phyloP scores from a whole-genome alignment of 2,888 invertebrate species.

The Oithona nana region DNA sequence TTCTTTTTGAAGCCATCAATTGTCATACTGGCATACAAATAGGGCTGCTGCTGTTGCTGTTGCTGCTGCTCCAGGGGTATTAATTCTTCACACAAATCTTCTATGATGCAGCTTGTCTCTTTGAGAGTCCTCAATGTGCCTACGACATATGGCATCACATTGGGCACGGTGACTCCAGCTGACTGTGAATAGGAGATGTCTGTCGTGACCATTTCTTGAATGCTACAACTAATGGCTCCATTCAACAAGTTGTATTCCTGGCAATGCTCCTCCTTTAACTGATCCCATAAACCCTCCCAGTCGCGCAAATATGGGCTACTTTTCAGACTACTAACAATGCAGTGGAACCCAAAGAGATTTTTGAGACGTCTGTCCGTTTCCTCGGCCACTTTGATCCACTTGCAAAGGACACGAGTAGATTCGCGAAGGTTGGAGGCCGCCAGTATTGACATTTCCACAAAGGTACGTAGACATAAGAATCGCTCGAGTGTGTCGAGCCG shows the following conservation, averaged over 20 bases:
- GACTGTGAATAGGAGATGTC: too few relatives aligned
- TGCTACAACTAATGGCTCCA: background rate
- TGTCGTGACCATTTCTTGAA: background rate
- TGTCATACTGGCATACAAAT: too few relatives aligned
- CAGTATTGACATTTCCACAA: background rate
- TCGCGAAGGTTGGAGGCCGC: conserved; percentile 1
- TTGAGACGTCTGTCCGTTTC: background rate
- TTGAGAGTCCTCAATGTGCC: background rate
- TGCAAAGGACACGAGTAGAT: background rate
- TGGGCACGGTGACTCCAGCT: background rate
- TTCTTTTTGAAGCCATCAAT: background rate
- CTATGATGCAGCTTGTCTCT: background rate
- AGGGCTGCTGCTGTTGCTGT: too few relatives aligned
- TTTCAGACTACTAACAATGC: background rate
- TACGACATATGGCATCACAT: background rate
- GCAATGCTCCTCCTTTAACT: background rate
- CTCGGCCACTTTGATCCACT: conserved; percentile 8
- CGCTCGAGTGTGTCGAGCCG: conserved; percentile 8
- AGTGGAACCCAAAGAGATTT: conserved; percentile 6
- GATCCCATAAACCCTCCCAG: background rate
- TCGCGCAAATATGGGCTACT: background rate
- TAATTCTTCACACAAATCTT: background rate
- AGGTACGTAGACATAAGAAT: background rate
- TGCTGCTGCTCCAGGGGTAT: background rate
- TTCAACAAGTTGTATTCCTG: background rate